Conservation (phyloP, 2,797 vertebrate genomes). For the Echiichthys vipera region DNA sequence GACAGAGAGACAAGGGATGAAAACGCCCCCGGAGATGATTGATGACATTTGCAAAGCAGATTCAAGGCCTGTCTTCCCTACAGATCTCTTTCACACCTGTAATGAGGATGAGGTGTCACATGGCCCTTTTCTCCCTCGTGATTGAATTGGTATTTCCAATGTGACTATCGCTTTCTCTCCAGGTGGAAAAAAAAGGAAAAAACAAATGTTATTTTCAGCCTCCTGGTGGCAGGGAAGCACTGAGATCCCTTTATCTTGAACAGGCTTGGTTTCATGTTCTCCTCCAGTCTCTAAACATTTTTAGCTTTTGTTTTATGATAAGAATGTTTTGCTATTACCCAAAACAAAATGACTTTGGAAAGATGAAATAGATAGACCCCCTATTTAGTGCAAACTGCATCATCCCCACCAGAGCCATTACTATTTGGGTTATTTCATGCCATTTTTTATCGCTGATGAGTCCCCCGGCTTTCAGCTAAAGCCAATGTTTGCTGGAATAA, state of each 20-base stretch:
- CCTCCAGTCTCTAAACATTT: constrained; percentile 20
- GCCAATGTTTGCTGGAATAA: constrained; percentile 41
- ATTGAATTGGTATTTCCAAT: constrained; percentile 22
- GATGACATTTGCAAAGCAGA: constrained; percentile 17
- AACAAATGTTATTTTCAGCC: constrained; percentile 9
- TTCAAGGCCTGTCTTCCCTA: background rate
- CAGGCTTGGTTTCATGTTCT: constrained; percentile 29
- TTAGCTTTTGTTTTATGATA: constrained; percentile 26
- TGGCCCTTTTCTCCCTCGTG: background rate
- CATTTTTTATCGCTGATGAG: constrained; percentile 57
- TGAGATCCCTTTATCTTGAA: constrained; percentile 33
- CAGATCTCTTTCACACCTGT: constrained; percentile 14
- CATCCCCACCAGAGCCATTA: constrained; percentile 37
- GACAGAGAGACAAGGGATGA: constrained; percentile 8
- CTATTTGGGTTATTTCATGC: constrained; percentile 48
- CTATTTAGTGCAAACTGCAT: constrained; percentile 43
- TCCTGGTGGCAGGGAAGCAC: constrained; percentile 1
- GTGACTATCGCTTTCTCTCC: constrained; percentile 22
- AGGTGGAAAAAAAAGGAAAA: background rate
- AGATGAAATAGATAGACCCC: constrained; percentile 53
- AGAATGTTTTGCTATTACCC: constrained; percentile 32
- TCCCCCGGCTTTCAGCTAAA: constrained; percentile 39
- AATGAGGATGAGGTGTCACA: constrained; percentile 20
- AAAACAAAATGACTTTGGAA: constrained; percentile 46
- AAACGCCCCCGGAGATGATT: constrained; percentile 32